Evolutionary conservation across 2,113 vertebrate genomes (phyloP), one percentile per base, ranked within the genome.

Genomic region (Pithys albifrons): DNA sequence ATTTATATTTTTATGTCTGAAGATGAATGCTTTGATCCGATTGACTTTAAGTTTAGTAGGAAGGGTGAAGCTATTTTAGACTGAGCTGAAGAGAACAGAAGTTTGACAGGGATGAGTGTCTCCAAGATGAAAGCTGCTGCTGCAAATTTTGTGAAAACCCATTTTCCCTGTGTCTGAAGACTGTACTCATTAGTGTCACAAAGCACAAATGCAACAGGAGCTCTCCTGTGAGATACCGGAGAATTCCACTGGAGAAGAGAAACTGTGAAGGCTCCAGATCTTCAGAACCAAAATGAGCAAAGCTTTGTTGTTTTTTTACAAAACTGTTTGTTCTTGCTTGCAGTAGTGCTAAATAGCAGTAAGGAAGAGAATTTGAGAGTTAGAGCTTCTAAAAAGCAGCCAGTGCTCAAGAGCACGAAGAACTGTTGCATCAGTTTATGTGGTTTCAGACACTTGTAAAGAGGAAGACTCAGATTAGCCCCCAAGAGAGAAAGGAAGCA

Each of bases 401-500:
- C 14, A 3, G n/a, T 71, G 19, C 57, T 87, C 19, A 2, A 75
- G 84, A 89, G 66, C 90, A 64, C 1, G 16, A 81, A 73, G 87
- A 93, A 25, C 24, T 87, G 37, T 69, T 80, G 23, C 80, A 9
- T 67, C 80, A 64, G 25, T 77, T 91, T 91, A 5, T 58, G 73
- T 71, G 80, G 10, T 82, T 94, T 95, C 90, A 96, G 85, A 69
- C 16, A 23, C 54, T 91, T 70, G n/a, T 87, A 49, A 33, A 75
- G 91, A 95, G 70, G 93, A 96, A 81, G 70, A 69, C 57, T 77
- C 84, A 76, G 91, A 85, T 85, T 89, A 95, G 69, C 41, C 55
- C 39, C 43, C 2, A 7, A 83, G 75, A 70, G 62, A 88, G 41
- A 67, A 79, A 95, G 81, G 48, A 48, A 45, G 55, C 59, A 37